These are phyloP conservation scores for Aphodius granarius DNA, from an alignment of 2,888 invertebrate genomes.

Conservation along the genomic window DNA sequence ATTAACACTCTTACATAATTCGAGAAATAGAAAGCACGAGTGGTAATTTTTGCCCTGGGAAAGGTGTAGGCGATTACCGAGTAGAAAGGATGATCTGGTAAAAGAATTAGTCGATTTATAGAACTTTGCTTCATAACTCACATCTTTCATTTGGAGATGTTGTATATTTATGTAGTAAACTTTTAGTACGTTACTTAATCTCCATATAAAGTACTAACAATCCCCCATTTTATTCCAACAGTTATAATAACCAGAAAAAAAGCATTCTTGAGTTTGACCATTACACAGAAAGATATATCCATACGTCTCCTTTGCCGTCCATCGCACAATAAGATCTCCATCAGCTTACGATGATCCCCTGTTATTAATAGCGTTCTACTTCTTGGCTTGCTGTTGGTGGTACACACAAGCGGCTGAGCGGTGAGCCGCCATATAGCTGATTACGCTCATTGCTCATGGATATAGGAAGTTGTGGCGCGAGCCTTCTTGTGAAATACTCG, in stretches of 20 bases:
- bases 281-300: background rate
- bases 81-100: background rate
- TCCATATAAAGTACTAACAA: no score
- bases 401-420: background rate
- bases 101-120: background rate
- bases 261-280: no score
- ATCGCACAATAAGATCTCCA: background rate
- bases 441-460: background rate
- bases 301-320: background rate
- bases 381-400: background rate
- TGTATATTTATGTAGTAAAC: no score
- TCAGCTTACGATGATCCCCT: background rate
- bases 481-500: constrained; percentile 28
- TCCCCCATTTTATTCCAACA: no score
- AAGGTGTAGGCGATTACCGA: background rate
- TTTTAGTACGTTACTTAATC: no score
- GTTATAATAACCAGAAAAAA: no score
- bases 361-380: background rate
- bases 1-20: background rate
- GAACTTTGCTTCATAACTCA: background rate
- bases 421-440: background rate
- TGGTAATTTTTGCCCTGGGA: background rate
- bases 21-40: background rate
- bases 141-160: no score
- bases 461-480: background rate